Base-by-base conservation (phyloP, 1,140 invertebrate genomes). In the Metaphire vulgaris region DNA sequence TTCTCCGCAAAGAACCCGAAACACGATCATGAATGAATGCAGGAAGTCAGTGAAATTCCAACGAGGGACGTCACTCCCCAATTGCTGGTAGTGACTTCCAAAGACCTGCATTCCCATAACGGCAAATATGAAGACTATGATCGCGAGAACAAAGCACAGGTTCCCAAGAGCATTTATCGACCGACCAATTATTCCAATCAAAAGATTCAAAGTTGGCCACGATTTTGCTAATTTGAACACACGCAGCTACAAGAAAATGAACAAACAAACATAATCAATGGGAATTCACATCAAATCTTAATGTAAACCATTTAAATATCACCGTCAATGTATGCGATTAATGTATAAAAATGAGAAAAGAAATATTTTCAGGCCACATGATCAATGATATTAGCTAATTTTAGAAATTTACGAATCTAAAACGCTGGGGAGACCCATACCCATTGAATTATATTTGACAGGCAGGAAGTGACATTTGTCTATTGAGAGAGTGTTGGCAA, bases 221-320 rank as follows among this genome's bases (percentile, higher is more conserved):
- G 96, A 98, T 89, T 98, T 98, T 78, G 97, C 96, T 85, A 99
- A 89, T 90, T 98, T 98, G 90, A 99, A 98, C 83, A 99, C 95
- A 89, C 97, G 91, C 81, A 98, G 72, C 71, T 74, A 64, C 67
- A 70, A 28, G 12, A 77, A 2, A 76, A 73, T 74, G n/a, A n/a
- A 26, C 33, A 28, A 71, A 74, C 29, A 0, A n/a, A n/a, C n/a
- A 28, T 15, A 70, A 32, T 15, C 16, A 21, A 15, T 70, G 28
- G 28, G 28, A n/a, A 70, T 15, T 26, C 69, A 65, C n/a, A 15
- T 15, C 64, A 65, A 15, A 65, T 65, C n/a, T 15, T 65, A 65
- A n/a, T n/a, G n/a, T 15, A 15, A 15, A 15, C n/a, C n/a, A 65
- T 65, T 65, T 65, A 15, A 65, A 65, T 15, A 65, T n/a, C n/a